Evolutionary conservation across 2,888 invertebrate genomes (phyloP), one percentile per base, ranked within the genome.

Genomic region (Chymomyza amoena): DNA sequence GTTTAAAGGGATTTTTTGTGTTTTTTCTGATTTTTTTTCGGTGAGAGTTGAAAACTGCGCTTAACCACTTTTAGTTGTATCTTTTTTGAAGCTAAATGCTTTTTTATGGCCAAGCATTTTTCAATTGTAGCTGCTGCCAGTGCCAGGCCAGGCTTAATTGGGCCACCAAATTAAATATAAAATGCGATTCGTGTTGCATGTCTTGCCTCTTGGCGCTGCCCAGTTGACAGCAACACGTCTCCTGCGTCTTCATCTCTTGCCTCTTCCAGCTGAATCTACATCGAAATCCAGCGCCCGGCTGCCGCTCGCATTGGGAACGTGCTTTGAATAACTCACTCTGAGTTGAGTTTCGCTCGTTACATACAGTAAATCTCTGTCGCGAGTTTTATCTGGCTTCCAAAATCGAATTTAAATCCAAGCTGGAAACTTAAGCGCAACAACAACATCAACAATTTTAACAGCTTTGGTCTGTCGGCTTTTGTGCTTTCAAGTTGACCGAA

Each of bases 361-460:
- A 65, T 70, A 62, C 65, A 61, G 64, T 69, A 64, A 80, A 80
- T 79, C 79, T 78, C 78, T 80, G 78, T 77, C 75, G 74, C 73
- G 75, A 62, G 71, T 70, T 83, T 87, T 87, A 85, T 84, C 85
- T 87, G 65, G 72, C 76, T 68, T 71, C 82, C 85, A 77, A 84
- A 85, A 84, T 85, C 86, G 77, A 86, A 85, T 87, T 83, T 81
- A 84, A 84, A 87, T 85, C 79, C 81, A 73, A 71, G 67, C 66
- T 66, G 67, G 68, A 65, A 60, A 76, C 16, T 15, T 18, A 54
- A 54, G 20, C 2, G 54, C 54, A 32, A 32, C 32, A 32, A 32
- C 32, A 32, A 45, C 39, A 45, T 13, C 2, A 13, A 45, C 39
- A 45, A 45, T 13, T 13, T 10, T 13, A 45, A 45, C 10, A 45